Evolutionary conservation across 2,797 vertebrate genomes (phyloP), one percentile per base, ranked within the genome.

Genomic region (Poecilia wingei): DNA sequence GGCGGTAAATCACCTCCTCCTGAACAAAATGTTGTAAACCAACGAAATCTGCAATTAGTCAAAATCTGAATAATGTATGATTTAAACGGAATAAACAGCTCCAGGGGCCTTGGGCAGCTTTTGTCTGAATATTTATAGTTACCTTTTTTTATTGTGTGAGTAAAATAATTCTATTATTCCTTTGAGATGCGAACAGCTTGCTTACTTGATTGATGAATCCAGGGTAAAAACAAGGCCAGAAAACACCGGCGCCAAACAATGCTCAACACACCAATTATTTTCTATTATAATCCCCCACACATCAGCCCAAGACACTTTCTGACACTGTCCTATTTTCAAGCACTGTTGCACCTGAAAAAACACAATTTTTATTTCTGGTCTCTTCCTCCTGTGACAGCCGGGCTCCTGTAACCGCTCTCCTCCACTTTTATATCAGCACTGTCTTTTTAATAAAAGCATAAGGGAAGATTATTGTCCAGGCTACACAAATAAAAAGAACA

Each of bases 271-370:
- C 31, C 31, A 49, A 73, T 73, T 49, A 72, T 51, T 73, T 73
- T 73, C 28, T 73, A 49, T 73, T 49, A 49, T 51, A 73, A 36
- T 73, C 71, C 46, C 46, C 46, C 46, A 70, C 68, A 70, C 68
- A 70, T 70, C 68, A 73, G 31, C 71, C 28, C 45, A 22, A 73
- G 71, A 36, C 47, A 49, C 47, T 53, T 51, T 73, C 33, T 46
- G 68, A 70, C 68, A 70, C 68, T 73, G 71, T 73, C 71, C 71
- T 73, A 73, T 49, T 73, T 73, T 73, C 71, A 73, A 73, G 46
- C 31, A 51, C 16, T 73, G 47, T 73, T 46, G 68, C 68, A 70
- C 68, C 68, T 70, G 41, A 46, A 70, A 45, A 70, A 46, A 70
- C 22, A 70, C 25, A 73, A 31, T 33, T 72, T 51, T 72, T 49